Percentiles rank a stretch among this genome's conserved stretches.
phyloP scores from a whole-genome alignment of 2,888 invertebrate genomes.

The Brachylomia viminalis region DNA sequence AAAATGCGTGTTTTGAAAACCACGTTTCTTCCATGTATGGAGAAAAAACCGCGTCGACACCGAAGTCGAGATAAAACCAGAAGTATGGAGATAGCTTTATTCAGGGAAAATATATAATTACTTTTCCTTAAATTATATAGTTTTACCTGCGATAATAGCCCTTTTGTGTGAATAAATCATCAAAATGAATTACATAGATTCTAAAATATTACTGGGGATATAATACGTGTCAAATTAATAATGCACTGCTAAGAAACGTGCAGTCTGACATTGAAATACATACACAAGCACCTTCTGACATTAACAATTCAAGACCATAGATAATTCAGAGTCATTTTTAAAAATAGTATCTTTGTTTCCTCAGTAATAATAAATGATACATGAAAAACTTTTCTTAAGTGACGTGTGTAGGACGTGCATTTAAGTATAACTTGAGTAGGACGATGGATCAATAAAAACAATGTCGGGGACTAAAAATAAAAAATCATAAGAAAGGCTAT shows the following conservation, averaged over 20 bases:
- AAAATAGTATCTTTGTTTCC: not conserved
- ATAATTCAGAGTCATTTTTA: not conserved
- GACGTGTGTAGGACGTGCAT: not conserved
- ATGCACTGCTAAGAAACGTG: slow-evolving; percentile 11
- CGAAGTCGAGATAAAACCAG: not conserved
- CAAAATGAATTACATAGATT: not conserved
- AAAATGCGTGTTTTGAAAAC: not conserved
- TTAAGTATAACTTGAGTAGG: not conserved
- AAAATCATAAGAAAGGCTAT: not conserved
- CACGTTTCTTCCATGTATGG: not conserved
- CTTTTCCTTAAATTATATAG: not conserved
- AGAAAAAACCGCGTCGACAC: not conserved
- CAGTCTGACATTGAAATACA: not conserved
- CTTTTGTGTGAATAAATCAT: not conserved
- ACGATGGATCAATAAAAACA: not conserved
- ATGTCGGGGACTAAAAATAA: not conserved
- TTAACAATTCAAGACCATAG: not conserved
- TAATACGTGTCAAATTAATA: slow-evolving; percentile 13
- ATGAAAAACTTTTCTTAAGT: not conserved
- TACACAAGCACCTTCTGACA: slow-evolving; percentile 1
- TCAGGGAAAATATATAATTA: not conserved
- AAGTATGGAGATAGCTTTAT: not conserved
- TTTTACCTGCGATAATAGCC: not conserved
- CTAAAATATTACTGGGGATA: not conserved
- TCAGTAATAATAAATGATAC: not conserved